These are phyloP conservation scores for Eilema griseolum DNA, from an alignment of 2,888 invertebrate species.

Conservation along the genomic window DNA sequence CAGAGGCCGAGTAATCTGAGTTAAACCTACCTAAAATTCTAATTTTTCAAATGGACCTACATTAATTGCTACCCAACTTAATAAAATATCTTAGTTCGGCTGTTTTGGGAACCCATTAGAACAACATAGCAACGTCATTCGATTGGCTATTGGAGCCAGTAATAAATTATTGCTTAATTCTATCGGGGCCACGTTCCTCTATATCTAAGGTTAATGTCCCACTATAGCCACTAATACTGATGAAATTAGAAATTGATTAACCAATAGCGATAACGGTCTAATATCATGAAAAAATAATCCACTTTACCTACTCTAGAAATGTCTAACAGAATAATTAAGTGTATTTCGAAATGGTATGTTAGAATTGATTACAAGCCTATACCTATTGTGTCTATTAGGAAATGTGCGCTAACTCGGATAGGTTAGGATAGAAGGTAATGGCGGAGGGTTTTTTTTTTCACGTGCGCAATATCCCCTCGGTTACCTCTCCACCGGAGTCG, in stretches of 20 bases:
- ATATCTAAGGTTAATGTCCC: neutral
- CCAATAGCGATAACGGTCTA: neutral
- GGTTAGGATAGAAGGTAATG: too few species aligned
- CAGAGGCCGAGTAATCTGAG: too few species aligned
- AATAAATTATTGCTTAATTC: slow-evolving; percentile 3
- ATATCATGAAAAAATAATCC: neutral
- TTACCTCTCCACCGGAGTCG: too few species aligned
- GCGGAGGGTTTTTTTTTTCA: too few species aligned
- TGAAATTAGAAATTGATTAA: slow-evolving; percentile 37
- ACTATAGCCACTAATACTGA: neutral
- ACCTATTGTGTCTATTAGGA: neutral
- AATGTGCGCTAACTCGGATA: too few species aligned
- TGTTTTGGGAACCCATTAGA: neutral
- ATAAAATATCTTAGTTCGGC: neutral
- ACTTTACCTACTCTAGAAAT: neutral
- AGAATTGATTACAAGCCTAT: neutral
- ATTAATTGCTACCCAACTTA: too few species aligned
- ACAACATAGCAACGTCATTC: neutral
- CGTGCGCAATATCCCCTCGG: too few species aligned
- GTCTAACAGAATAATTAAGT: neutral
- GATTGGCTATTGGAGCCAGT: neutral
- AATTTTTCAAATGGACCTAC: neutral
- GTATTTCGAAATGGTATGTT: neutral
- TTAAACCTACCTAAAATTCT: neutral
- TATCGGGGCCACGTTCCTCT: neutral